Conservation (phyloP, 2,888 invertebrate species). For the Hemithea aestivaria region DNA sequence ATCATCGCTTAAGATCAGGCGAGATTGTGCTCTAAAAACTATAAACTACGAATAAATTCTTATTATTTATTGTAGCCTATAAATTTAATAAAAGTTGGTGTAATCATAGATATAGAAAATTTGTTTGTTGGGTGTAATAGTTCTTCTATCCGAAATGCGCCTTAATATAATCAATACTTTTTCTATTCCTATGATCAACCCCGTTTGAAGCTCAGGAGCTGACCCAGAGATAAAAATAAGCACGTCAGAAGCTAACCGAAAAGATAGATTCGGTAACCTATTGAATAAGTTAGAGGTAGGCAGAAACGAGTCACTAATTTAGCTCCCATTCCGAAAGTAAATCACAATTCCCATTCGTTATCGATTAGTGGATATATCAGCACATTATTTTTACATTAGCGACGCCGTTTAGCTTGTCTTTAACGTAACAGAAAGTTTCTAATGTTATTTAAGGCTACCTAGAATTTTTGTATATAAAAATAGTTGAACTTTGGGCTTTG, state of each 20-base stretch:
- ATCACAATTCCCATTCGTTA: slow-evolving; percentile 20
- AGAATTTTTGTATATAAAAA: slow-evolving; percentile 2
- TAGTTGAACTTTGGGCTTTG: too few relatives aligned
- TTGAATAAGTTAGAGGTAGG: slow-evolving; percentile 14
- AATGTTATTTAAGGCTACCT: background rate
- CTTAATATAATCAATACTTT: too few relatives aligned
- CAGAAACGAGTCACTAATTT: slow-evolving; percentile 8
- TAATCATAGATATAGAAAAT: too few relatives aligned
- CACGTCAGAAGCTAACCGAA: background rate
- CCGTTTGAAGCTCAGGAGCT: too few relatives aligned
- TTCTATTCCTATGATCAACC: too few relatives aligned
- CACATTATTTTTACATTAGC: slow-evolving; percentile 23
- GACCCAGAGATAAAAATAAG: background rate
- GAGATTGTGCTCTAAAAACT: too few relatives aligned
- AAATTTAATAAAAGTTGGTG: too few relatives aligned
- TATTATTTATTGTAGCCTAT: too few relatives aligned
- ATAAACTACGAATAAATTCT: too few relatives aligned
- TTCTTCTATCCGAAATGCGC: too few relatives aligned
- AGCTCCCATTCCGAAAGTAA: slow-evolving; percentile 13
- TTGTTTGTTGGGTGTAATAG: too few relatives aligned
- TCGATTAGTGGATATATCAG: slow-evolving; percentile 21
- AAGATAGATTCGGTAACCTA: slow-evolving; percentile 4
- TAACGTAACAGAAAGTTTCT: slow-evolving; percentile 15
- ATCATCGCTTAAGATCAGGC: too few relatives aligned
- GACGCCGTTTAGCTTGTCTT: slow-evolving; percentile 9